phyloP scores from a whole-genome alignment of 2,113 vertebrate genomes.

The Gambusia holbrooki region DNA sequence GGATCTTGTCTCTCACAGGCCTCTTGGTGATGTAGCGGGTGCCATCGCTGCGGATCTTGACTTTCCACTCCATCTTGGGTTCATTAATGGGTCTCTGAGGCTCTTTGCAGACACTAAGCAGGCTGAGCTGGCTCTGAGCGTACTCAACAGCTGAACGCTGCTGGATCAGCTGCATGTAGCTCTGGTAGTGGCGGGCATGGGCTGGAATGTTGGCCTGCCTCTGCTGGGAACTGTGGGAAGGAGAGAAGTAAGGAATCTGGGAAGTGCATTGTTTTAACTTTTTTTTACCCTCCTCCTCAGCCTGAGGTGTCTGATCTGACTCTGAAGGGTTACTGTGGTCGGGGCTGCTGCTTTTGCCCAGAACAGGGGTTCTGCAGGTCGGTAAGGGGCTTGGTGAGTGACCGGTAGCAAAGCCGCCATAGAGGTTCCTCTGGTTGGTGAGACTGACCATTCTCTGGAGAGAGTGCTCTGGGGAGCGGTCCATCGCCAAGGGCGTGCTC shows the following conservation, averaged over 20 bases:
- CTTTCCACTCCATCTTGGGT: conserved; percentile 98
- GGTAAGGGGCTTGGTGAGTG: conserved; percentile 68
- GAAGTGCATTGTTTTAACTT: conserved; percentile 59
- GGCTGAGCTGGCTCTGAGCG: conserved; percentile 92
- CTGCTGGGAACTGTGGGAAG: conserved; percentile 88
- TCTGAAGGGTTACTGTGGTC: conserved; percentile 80
- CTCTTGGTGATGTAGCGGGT: conserved; percentile 96
- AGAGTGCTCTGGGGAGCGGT: conserved; percentile 90
- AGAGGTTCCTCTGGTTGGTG: conserved; percentile 92
- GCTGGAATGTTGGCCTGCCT: conserved; percentile 87
- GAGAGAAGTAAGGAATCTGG: conserved; percentile 88
- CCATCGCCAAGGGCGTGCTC: conserved; percentile 89
- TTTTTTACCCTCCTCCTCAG: conserved; percentile 73
- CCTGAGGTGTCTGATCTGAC: conserved; percentile 68
- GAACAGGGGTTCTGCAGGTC: conserved; percentile 69
- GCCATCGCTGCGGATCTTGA: conserved; percentile 94
- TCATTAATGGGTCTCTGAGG: conserved; percentile 78
- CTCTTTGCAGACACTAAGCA: conserved; percentile 89
- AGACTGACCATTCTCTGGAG: conserved; percentile 90
- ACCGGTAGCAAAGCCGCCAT: conserved; percentile 74
- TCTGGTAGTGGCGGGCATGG: conserved; percentile 94
- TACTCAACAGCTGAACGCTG: conserved; percentile 95
- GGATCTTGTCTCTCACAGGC: conserved; percentile 92
- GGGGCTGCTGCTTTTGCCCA: conserved; percentile 75
- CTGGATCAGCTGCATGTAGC: conserved; percentile 97